Evolutionary conservation across 2,888 invertebrate genomes (phyloP), one percentile per base, ranked within the genome.

Genomic region (Hemithea aestivaria): DNA sequence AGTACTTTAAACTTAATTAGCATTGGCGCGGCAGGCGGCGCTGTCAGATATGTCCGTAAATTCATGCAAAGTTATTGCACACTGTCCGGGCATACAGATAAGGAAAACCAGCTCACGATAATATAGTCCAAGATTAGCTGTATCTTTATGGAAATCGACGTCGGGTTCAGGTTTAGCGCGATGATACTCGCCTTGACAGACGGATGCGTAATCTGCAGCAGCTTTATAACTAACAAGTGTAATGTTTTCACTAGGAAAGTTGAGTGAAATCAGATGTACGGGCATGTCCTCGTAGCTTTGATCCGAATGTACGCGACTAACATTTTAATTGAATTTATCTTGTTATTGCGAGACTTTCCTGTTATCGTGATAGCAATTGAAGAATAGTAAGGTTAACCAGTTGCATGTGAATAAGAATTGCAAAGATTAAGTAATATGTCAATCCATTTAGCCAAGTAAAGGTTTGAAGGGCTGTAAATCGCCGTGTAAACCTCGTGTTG

Each of bases 201-300:
- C 29, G 30, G 40, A 50, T 42, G 45, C 31, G 32, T 48, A 53
- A 57, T 52, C 45, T 39, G 42, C 36, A 40, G 42, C 36, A 12
- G 8, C 34, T 45, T 40, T 39, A 37, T 30, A 39, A 44, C 27
- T 40, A 40, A 22, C 40, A 45, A 28, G 40, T 54, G 51, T 36
- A 45, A 40, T 33, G 12, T 50, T 39, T 16, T 40, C 46, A 27
- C 39, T 35, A 45, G 34, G 40, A 41, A 39, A 45, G 39, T 21
- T 16, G 20, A 32, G 63, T 60, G 70, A 69, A 71, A 70, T 48
- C 27, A 56, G 55, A 60, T 69, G 57, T 56, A 53, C 58, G 49
- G 62, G 63, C 58, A 54, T 59, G 54, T 52, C 48, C 58, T 48
- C 51, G 43, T 35, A 38, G 40, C 39, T 40, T 51, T 12, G 6